Conservation (phyloP, 2,113 vertebrate species). For the Riparia riparia region DNA sequence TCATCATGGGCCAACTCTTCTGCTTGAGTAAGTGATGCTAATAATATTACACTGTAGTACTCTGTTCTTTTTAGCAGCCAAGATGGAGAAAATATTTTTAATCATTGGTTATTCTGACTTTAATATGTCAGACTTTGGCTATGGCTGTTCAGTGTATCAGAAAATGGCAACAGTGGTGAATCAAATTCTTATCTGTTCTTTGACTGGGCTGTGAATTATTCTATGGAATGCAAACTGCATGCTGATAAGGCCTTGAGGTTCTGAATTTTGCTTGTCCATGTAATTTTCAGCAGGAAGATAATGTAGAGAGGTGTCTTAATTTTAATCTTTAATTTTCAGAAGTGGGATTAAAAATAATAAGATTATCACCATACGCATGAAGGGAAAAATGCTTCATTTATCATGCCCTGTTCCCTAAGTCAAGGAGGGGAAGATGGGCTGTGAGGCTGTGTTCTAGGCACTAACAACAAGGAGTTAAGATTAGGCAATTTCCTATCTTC, state of each 20-base stretch:
- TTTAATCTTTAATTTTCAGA: constrained; percentile 7
- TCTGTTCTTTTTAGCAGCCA: not conserved
- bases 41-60: not conserved
- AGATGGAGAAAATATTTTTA: not conserved
- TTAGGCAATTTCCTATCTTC: not conserved
- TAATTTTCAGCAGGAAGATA: not conserved
- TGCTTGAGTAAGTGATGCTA: not conserved
- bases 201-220: not conserved
- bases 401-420: not conserved
- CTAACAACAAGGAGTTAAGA: not conserved
- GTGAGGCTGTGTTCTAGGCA: not conserved
- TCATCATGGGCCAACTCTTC: not conserved
- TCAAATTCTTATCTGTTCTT: not conserved
- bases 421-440: not conserved
- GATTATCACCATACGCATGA: not conserved
- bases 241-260: not conserved
- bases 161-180: not conserved
- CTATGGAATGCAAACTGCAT: not conserved
- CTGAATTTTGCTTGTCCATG: not conserved
- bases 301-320: not conserved
- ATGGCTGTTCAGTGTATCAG: not conserved
- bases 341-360: not conserved
- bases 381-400: not conserved
- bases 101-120: not conserved
- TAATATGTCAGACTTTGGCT: not conserved